Evolutionary conservation across 2,113 vertebrate genomes (phyloP).

Genomic region (Accipiter virgatus): DNA sequence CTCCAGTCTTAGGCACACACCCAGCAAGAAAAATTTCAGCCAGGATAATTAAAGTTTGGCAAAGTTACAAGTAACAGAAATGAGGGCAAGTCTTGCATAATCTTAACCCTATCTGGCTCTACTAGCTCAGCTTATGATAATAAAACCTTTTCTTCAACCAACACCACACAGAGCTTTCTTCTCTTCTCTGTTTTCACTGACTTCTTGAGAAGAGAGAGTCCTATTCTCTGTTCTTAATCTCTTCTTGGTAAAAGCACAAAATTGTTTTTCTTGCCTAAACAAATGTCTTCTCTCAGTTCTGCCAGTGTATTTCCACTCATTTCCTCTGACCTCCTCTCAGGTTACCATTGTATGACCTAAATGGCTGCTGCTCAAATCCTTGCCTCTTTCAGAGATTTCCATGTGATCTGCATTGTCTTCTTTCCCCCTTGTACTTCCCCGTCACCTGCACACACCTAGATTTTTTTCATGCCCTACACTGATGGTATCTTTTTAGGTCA

Average conservation of each 20-base stretch:
- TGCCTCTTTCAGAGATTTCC: background rate
- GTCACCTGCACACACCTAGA: background rate
- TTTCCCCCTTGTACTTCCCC: background rate
- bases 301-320: background rate
- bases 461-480: background rate
- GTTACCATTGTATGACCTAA: background rate
- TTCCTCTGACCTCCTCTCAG: background rate
- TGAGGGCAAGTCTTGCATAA: constrained; percentile 19
- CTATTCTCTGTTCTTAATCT: background rate
- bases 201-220: background rate
- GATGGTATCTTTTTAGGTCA: background rate
- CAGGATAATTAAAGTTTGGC: constrained; percentile 40
- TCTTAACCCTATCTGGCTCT: background rate
- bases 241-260: background rate
- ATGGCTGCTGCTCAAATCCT: background rate
- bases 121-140: background rate
- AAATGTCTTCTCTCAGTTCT: background rate
- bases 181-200: background rate
- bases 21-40: background rate
- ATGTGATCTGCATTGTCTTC: background rate
- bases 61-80: constrained; percentile 7
- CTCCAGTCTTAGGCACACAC: background rate
- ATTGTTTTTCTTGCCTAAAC: background rate
- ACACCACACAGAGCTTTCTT: background rate
- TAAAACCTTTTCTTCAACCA: background rate